Evolutionary conservation across 2,113 vertebrate genomes (phyloP), one percentile per base, ranked within the genome.

Genomic region (Machaerirhynchus nigripectus): DNA sequence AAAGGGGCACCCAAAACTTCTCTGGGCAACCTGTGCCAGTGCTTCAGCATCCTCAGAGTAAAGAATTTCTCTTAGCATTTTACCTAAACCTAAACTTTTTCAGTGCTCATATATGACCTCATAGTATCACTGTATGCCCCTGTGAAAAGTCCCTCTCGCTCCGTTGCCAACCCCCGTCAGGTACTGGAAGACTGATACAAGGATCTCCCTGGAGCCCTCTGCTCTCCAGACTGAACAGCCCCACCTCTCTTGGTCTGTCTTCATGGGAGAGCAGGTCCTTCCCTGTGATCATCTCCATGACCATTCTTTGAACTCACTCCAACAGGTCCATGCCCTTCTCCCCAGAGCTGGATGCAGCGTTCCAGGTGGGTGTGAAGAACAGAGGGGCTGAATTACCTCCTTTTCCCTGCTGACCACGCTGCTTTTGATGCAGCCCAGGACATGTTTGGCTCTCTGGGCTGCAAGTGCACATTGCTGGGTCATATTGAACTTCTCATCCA

Each of bases 341-440:
- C 37, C 16, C 44, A 44, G 52, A 39, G 33, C 8, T 20, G 44
- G 52, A 52, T 37, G 28, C 60, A 52, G 28, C 20, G 3, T 23
- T 52, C 28, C 13, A 9, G 23, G 13, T 16, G 33, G 10, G 23
- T 42, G 42, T 42, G 42, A 20, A 14, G 28, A 59, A 33, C 19
- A 39, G 28, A 56, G n/a, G 19, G 23, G 44, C 44, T 67, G 28
- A 59, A 52, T 67, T 33, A 3, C 3, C 7, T 53, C 13, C 10
- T 16, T 26, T 28, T 9, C 5, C 23, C 44, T 0, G 0, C 33
- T 46, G 44, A 9, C 13, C 46, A 21, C 2, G 2, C 39, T 26
- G 46, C 16, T 60, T 30, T 68, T 46, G 39, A 30, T 26, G 20
- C 16, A 74, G 23, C 69, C 44, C 33, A 13, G 33, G 20, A 60